These are phyloP conservation scores for Kradibia gibbosae DNA, from an alignment of 1,140 invertebrate species.

Conservation along the genomic window DNA sequence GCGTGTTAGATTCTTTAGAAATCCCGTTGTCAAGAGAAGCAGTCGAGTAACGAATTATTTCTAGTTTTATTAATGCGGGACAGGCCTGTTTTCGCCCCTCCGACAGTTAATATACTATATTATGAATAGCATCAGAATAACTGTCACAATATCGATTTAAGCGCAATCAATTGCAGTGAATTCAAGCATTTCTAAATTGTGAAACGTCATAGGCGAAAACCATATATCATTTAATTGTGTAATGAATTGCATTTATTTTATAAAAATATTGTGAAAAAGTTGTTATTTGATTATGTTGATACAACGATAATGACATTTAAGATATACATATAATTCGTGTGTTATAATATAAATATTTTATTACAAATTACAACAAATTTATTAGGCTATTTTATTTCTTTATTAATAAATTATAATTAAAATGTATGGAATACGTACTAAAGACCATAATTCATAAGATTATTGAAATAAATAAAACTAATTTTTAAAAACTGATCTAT, in stretches of 20 bases:
- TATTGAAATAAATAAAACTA: no score
- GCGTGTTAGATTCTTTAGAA: background rate
- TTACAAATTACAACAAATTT: no score
- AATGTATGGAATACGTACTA: background rate
- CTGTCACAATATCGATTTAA: background rate
- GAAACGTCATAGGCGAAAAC: background rate
- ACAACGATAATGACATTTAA: background rate
- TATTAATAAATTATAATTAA: no score
- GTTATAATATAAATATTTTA: no score
- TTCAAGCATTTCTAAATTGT: background rate
- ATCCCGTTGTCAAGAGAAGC: slow-evolving; percentile 9
- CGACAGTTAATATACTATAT: background rate
- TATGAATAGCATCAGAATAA: background rate
- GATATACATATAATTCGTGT: background rate
- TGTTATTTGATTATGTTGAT: background rate
- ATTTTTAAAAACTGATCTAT: no score
- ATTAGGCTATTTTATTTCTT: no score
- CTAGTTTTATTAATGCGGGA: background rate
- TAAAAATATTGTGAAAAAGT: no score
- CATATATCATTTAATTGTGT: no score
- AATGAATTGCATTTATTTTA: no score
- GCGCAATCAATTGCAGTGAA: background rate
- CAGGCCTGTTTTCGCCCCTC: background rate
- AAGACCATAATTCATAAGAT: background rate
- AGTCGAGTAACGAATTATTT: slow-evolving; percentile 2